A percentile compares a stretch with the other conserved stretches of the same genome.
These are phyloP conservation scores for Sthenelais limicola DNA, from an alignment of 2,888 invertebrate genomes.

Conservation along the genomic window DNA sequence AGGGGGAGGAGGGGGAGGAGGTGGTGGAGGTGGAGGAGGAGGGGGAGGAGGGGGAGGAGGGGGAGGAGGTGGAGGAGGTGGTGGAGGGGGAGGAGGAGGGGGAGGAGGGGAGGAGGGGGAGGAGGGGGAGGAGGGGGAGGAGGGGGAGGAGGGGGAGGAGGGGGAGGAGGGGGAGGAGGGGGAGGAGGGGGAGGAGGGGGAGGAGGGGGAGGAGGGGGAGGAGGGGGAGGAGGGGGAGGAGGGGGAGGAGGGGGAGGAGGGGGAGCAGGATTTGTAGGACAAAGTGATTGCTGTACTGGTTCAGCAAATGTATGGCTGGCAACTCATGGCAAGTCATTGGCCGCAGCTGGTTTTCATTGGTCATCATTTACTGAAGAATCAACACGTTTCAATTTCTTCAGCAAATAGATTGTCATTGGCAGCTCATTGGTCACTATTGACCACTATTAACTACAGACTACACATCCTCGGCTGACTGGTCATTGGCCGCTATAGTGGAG, in stretches of 20 bases:
- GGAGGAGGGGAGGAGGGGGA: neutral
- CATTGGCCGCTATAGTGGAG: too few relatives aligned
- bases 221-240: neutral
- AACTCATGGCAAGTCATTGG: too few relatives aligned
- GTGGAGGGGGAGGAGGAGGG: neutral
- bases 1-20: too few relatives aligned
- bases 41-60: conserved; percentile 9
- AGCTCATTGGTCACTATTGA: too few relatives aligned
- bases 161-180: conserved; percentile 39
- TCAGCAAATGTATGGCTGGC: too few relatives aligned
- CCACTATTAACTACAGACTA: too few relatives aligned
- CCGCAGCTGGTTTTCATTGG: too few relatives aligned
- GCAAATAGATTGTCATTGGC: too few relatives aligned
- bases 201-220: conserved; percentile 41
- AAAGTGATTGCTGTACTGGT: neutral
- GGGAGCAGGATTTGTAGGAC: neutral
- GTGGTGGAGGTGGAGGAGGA: too few relatives aligned
- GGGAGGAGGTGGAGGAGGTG: conserved; percentile 3
- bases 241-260: neutral
- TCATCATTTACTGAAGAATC: too few relatives aligned
- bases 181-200: conserved; percentile 40
- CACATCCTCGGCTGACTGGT: too few relatives aligned
- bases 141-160: neutral
- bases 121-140: neutral
- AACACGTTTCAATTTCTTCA: too few relatives aligned